Evolutionary conservation across 2,797 vertebrate genomes (phyloP), one percentile per base, ranked within the genome.

Genomic region (Ceyx erithaca): DNA sequence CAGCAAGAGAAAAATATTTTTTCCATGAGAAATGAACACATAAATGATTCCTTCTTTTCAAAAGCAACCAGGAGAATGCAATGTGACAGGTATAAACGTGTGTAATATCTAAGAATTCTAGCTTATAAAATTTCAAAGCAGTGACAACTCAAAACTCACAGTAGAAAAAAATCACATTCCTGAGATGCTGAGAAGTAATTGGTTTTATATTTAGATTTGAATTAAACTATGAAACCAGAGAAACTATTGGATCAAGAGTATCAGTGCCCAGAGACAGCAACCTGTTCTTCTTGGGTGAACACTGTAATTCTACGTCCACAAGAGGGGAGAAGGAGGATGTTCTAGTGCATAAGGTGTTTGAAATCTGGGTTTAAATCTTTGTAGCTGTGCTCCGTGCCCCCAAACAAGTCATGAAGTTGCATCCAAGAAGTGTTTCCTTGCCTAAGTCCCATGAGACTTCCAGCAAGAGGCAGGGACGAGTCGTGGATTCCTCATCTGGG

Each of bases 1-100:
- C 88, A 81, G 81, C 91, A 94, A 89, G 70, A 86, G 45, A 92
- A 95, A 94, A 94, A 91, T 49, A n/a, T 41, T 18, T 94, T 89
- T 89, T 63, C 62, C 3, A 0, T 68, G 68, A 89, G 75, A 33
- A 79, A 66, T 62, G 77, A 58, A 0, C 37, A 93, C 68, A 88
- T 91, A 81, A 91, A 82, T 72, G 66, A 93, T 85, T 79, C 63
- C 54, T 64, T 66, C 81, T 94, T 93, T 92, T 96, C 95, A 81
- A 90, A 92, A 87, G 82, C 55, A 91, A 89, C 67, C 0, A 1
- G n/a, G 48, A 72, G 31, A 92, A 93, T 80, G 55, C 2, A 1
- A 81, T 69, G 54, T 93, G 93, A 88, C 90, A 95, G 72, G 66
- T 87, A 89, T 84, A 92, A 84, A 86, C 1, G 5, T 46, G 31